Conservation (phyloP, 2,797 vertebrate genomes). For the Euphonia xanthogaster region DNA sequence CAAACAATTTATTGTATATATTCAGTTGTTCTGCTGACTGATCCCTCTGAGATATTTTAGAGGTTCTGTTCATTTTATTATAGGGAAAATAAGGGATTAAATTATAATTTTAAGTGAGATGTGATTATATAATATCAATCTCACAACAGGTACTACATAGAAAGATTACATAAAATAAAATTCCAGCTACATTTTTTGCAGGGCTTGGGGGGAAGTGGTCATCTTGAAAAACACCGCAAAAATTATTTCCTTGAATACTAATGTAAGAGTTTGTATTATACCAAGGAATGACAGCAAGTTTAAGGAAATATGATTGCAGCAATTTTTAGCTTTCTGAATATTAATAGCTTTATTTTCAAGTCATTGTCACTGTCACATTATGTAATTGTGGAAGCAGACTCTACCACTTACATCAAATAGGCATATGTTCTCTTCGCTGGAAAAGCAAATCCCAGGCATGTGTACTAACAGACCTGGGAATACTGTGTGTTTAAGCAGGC, state of each 20-base stretch:
- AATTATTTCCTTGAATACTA: not conserved
- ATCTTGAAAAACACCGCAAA: not conserved
- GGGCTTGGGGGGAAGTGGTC: not conserved
- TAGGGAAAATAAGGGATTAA: not conserved
- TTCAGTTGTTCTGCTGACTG: not conserved
- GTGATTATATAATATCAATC: not conserved
- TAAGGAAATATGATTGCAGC: not conserved
- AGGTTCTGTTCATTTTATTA: not conserved
- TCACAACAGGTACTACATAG: not conserved
- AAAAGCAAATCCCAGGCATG: not conserved
- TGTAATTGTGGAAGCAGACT: not conserved
- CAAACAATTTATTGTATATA: not conserved
- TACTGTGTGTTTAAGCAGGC: not conserved
- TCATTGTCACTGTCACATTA: slow-evolving; percentile 4
- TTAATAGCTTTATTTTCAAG: slow-evolving; percentile 25
- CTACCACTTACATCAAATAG: not conserved
- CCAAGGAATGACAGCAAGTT: not conserved
- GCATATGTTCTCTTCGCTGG: not conserved
- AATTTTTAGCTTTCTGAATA: slow-evolving; percentile 43
- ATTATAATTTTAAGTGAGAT: not conserved
- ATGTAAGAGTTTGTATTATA: not conserved
- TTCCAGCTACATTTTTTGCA: not conserved
- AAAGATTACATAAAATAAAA: not conserved
- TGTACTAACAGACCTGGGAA: not conserved
- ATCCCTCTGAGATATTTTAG: not conserved